Conservation (phyloP, 2,797 vertebrate species). For the Artibeus lituratus region DNA sequence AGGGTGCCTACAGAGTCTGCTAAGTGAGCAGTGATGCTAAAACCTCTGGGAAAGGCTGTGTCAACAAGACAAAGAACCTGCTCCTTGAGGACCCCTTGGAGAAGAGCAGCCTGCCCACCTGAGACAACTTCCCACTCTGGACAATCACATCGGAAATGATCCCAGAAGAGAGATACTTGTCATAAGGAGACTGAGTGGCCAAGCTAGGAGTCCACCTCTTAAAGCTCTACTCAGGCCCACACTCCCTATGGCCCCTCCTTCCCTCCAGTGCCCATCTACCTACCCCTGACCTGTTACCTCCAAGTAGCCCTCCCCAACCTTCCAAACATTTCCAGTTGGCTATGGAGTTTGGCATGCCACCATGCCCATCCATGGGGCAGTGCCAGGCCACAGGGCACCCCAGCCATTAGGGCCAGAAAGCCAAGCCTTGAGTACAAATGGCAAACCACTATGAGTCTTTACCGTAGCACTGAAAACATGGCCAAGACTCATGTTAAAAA, state of each 20-base stretch:
- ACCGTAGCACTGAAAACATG: fast-evolving
- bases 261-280: background rate
- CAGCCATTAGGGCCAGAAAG: background rate
- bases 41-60: background rate
- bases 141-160: background rate
- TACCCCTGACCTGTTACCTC: background rate
- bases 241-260: background rate
- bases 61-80: background rate
- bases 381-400: background rate
- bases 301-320: background rate
- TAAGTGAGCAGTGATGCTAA: background rate
- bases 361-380: background rate
- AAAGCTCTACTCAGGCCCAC: background rate
- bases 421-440: fast-evolving
- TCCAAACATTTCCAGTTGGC: fast-evolving
- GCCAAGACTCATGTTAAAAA: background rate
- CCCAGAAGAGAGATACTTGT: fast-evolving
- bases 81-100: background rate
- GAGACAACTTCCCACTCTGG: fast-evolving
- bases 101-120: background rate
- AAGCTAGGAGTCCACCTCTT: background rate
- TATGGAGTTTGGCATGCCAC: fast-evolving
- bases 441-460: background rate
- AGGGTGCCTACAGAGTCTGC: fast-evolving
- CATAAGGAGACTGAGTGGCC: background rate